Conservation (phyloP, 92 coral and sea anemone species). For the Palythoa caribaeorum region DNA sequence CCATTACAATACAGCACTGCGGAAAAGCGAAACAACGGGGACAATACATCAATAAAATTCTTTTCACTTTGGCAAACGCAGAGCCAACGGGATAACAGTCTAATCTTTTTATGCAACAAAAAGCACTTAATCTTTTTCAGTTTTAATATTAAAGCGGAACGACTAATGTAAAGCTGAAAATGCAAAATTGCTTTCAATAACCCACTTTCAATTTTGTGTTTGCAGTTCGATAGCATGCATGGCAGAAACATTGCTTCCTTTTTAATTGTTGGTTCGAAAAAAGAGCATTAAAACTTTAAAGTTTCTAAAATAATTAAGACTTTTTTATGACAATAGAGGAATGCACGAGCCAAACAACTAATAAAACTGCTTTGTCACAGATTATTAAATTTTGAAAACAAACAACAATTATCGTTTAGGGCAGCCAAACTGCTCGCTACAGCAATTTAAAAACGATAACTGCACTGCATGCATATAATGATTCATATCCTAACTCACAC, state of each 20-base stretch:
- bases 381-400: slow-evolving; percentile 72
- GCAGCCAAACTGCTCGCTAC: slow-evolving; percentile 28
- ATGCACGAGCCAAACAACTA: slow-evolving; percentile 59
- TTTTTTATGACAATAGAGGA: slow-evolving; percentile 15
- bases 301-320: background rate
- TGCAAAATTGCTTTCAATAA: too few relatives aligned
- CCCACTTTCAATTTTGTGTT: background rate
- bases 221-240: background rate
- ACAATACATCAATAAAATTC: slow-evolving; percentile 85
- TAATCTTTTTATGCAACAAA: slow-evolving; percentile 16
- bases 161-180: background rate
- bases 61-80: slow-evolving; percentile 32
- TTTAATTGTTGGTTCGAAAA: background rate
- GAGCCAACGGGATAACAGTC: slow-evolving; percentile 22
- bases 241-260: background rate
- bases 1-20: slow-evolving; percentile 50
- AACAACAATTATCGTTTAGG: slow-evolving; percentile 62
- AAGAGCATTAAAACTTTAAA: background rate
- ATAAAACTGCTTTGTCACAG: slow-evolving; percentile 51
- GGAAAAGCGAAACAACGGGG: slow-evolving; percentile 72
- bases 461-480: background rate
- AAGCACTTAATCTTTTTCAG: background rate
- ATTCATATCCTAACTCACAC: background rate
- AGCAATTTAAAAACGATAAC: background rate
- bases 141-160: background rate